Evolutionary conservation across 2,113 vertebrate species (phyloP).

Genomic region (Ancistrus triradiatus): DNA sequence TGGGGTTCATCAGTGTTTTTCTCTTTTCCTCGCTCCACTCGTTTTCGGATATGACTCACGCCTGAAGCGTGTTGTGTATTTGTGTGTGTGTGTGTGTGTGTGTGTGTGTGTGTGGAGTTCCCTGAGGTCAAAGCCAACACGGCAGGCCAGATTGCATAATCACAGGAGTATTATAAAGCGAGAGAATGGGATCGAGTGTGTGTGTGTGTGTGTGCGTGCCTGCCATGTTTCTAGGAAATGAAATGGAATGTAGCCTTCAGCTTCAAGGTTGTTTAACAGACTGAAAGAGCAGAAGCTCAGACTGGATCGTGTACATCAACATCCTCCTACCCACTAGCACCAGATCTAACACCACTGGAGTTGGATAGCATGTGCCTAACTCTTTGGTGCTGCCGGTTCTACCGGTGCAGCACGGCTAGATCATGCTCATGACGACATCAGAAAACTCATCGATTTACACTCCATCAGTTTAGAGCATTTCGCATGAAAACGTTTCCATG

Average conservation of each 20-base stretch:
- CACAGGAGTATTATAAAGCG: conserved; percentile 25
- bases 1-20: conserved; percentile 38
- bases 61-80: conserved; percentile 22
- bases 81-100: conserved; percentile 21
- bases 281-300: background rate
- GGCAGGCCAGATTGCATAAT: conserved; percentile 37
- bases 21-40: conserved; percentile 13
- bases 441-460: too few relatives aligned
- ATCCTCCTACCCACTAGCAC: background rate
- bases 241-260: conserved; percentile 23
- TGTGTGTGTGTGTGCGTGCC: background rate
- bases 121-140: conserved; percentile 38
- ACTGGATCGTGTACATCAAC: background rate
- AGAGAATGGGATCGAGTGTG: background rate
- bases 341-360: background rate
- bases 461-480: too few relatives aligned
- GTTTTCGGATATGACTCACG: conserved; percentile 43
- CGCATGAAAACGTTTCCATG: too few relatives aligned
- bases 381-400: too few relatives aligned
- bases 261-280: background rate
- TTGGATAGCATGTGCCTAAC: too few relatives aligned
- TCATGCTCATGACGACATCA: too few relatives aligned
- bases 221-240: conserved; percentile 21
- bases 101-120: conserved; percentile 18
- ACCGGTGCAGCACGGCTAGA: too few relatives aligned